Conservation (phyloP, 2,113 vertebrate species). For the Megaptera novaeangliae region DNA sequence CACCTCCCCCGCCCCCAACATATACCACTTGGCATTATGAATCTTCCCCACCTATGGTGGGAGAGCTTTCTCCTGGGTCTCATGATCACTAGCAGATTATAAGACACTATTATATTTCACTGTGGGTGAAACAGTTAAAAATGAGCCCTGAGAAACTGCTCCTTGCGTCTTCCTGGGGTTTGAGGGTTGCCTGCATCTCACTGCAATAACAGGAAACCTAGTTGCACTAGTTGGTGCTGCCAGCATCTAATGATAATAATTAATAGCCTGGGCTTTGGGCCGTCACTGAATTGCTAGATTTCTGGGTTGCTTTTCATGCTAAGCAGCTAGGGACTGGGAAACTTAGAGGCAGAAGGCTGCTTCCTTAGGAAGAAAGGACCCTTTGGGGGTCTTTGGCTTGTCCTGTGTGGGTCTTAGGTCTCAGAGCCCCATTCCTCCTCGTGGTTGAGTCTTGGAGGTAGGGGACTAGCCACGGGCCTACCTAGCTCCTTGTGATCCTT, state of each 20-base stretch:
- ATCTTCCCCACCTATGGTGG: neutral
- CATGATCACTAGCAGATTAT: neutral
- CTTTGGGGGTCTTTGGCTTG: neutral
- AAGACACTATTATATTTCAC: neutral
- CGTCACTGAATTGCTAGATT: neutral
- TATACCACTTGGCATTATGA: neutral
- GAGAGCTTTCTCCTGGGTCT: neutral
- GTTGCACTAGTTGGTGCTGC: neutral
- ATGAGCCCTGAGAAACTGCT: neutral
- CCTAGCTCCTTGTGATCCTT: neutral
- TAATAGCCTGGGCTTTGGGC: neutral
- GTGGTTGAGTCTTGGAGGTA: neutral
- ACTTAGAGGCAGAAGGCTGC: neutral
- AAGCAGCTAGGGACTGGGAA: neutral
- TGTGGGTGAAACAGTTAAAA: neutral
- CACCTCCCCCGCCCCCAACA: neutral
- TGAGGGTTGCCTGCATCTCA: neutral
- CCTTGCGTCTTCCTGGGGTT: neutral
- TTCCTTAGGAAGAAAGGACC: neutral
- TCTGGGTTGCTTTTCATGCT: neutral
- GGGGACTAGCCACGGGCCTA: neutral
- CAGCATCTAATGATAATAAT: neutral
- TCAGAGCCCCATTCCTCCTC: neutral
- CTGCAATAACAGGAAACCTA: neutral
- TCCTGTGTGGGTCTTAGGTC: neutral